phyloP scores from a whole-genome alignment of 2,888 invertebrate species.

The Sthenelais limicola region DNA sequence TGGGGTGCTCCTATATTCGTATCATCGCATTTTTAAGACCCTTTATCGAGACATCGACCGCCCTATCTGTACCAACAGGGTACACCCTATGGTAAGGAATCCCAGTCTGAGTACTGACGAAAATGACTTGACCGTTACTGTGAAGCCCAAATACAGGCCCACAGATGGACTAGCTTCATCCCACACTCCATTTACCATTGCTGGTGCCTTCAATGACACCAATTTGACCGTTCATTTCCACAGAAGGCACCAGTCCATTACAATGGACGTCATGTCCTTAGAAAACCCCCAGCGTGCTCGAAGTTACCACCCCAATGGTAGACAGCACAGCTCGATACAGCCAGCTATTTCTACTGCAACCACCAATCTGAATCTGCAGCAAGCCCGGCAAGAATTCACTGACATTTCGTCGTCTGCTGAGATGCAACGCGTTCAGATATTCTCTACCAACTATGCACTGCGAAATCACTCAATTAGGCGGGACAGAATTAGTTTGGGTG shows the following conservation, averaged over 20 bases:
- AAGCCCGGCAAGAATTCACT: constrained; percentile 58
- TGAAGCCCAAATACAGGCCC: constrained; percentile 41
- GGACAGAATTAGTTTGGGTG: constrained; percentile 60
- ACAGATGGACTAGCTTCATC: constrained; percentile 16
- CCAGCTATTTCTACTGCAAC: not conserved
- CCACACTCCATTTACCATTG: constrained; percentile 50
- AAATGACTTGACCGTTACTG: constrained; percentile 43
- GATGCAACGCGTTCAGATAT: constrained; percentile 59
- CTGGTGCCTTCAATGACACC: constrained; percentile 44
- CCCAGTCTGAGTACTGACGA: constrained; percentile 57
- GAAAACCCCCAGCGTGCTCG: constrained; percentile 60
- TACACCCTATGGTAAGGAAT: constrained; percentile 54
- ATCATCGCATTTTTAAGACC: constrained; percentile 58
- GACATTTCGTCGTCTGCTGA: constrained; percentile 66
- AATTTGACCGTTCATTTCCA: constrained; percentile 63
- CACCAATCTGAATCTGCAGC: constrained; percentile 55
- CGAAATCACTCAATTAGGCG: constrained; percentile 58
- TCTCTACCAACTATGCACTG: constrained; percentile 58
- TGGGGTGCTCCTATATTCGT: constrained; percentile 56
- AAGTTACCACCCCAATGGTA: not conserved
- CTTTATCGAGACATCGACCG: constrained; percentile 51
- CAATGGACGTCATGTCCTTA: constrained; percentile 59
- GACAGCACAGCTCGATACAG: not conserved
- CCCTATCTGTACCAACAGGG: constrained; percentile 56
- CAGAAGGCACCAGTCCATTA: constrained; percentile 55